Base-by-base conservation (phyloP, 2,113 vertebrate species). In the Mustela nigripes region DNA sequence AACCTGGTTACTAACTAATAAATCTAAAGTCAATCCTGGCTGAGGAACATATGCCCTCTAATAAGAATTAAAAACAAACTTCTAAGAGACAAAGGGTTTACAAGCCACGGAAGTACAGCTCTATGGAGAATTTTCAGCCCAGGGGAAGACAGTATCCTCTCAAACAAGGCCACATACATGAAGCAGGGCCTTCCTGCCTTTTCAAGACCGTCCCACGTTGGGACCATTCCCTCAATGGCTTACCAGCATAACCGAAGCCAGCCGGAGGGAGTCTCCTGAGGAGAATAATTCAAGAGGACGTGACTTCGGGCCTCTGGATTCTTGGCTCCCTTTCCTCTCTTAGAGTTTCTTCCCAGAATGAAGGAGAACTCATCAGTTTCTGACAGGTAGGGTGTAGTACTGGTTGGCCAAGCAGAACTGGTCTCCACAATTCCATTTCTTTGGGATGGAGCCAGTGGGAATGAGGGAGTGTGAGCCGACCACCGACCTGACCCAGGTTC, bases 351-450 rank as follows among this genome's bases (percentile, higher is more conserved):
- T 85, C 73, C 89, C 88, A 86, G 85, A 86, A 97, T 80, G 78
- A 24, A 85, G 58, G 42, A 69, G 69, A 95, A 82, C 67, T n/a
- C 31, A 73, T 97, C 33, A 0, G 31, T 84, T 95, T 97, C 48
- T 56, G 39, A 53, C 10, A 14, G 26, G 42, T 31, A 95, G 86
- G 82, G 67, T 24, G 12, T 53, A 33, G 22, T 50, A 42, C 67
- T 62, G 63, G 24, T 36, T 92, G 60, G 18, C 33, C 36, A 79
- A 78, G 85, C 18, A 63, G 56, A 79, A 36, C 39, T 45, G 9
- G 31, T 89, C 74, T 93, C 84, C 53, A 42, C 78, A 78, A 53
- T 88, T 80, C 62, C 86, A 56, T 82, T 89, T 95, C 86, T 97
- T 86, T 93, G 89, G 86, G 87, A 71, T 42, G 42, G 81, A 71